These are phyloP conservation scores for Hozukius guyotensis DNA, from an alignment of 2,797 vertebrate species.

Conservation along the genomic window DNA sequence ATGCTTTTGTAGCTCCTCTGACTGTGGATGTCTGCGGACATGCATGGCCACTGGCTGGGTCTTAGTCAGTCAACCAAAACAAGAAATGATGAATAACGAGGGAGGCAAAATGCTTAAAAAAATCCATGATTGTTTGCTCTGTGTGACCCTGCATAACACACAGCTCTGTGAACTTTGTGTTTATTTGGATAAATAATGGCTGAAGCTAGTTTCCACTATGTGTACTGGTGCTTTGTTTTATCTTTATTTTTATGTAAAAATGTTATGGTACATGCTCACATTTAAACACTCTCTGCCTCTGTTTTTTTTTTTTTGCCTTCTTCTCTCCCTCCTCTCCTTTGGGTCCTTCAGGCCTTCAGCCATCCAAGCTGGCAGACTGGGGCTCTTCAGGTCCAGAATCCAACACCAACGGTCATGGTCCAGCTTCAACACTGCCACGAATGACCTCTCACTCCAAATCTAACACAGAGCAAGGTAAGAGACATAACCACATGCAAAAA, in stretches of 20 bases:
- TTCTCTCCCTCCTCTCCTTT: not conserved
- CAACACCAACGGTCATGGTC: conserved; percentile 64
- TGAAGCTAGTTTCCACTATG: not conserved
- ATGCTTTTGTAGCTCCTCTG: conserved; percentile 31
- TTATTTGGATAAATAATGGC: not conserved
- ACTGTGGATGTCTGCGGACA: conserved; percentile 20
- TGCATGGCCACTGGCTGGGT: conserved; percentile 32
- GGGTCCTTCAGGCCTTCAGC: conserved; percentile 64
- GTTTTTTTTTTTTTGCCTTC: not conserved
- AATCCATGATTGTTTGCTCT: not conserved
- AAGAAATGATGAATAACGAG: conserved; percentile 17
- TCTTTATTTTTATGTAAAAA: not conserved
- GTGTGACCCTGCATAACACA: conserved; percentile 1
- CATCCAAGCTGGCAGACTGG: conserved; percentile 77
- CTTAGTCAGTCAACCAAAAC: conserved; percentile 42
- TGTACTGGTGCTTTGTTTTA: conserved; percentile 6
- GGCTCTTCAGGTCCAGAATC: conserved; percentile 61
- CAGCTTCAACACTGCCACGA: conserved; percentile 81
- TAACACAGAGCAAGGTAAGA: conserved; percentile 74
- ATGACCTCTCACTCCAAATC: conserved; percentile 71
- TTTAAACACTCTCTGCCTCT: not conserved
- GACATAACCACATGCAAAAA: not conserved
- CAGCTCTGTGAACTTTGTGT: conserved; percentile 20
- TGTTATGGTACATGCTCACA: not conserved
- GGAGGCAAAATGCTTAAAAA: not conserved